Percentiles rank a stretch among this genome's conserved stretches.
phyloP scores from a whole-genome alignment of 2,113 vertebrate species.

The Lagopus muta region DNA sequence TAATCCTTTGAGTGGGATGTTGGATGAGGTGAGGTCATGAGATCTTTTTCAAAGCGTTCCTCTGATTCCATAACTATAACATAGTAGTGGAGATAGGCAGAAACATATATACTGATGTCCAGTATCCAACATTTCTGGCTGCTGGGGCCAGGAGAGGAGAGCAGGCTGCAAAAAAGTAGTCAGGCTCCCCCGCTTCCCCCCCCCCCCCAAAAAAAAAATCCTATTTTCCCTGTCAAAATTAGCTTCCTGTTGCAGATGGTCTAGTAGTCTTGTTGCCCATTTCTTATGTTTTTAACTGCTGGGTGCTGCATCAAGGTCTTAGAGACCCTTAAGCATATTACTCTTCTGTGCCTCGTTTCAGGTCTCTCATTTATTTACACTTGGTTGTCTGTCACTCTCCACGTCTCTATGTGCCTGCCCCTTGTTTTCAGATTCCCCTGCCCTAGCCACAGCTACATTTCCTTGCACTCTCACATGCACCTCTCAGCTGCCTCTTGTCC shows the following conservation, averaged over 20 bases:
- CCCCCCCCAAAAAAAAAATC: not conserved
- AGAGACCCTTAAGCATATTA: not conserved
- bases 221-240: not conserved
- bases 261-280: not conserved
- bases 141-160: not conserved
- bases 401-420: not conserved
- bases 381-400: not conserved
- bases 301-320: not conserved
- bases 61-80: not conserved
- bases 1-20: not conserved
- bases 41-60: not conserved
- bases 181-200: not conserved
- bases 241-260: not conserved
- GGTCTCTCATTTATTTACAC: not conserved
- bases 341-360: not conserved
- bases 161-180: not conserved
- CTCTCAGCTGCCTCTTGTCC: fast-evolving
- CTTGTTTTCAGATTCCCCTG: not conserved
- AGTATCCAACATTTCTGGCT: not conserved
- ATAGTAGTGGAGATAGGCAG: not conserved
- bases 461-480: fast-evolving
- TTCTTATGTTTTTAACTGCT: not conserved
- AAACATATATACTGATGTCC: not conserved
- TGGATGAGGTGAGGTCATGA: not conserved
- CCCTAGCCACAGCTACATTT: not conserved